Evolutionary conservation across 30 jellyfish, hydroid and myxozoan species (phyloP), one percentile per base, ranked within the genome.

Genomic region (Morbakka virulenta): DNA sequence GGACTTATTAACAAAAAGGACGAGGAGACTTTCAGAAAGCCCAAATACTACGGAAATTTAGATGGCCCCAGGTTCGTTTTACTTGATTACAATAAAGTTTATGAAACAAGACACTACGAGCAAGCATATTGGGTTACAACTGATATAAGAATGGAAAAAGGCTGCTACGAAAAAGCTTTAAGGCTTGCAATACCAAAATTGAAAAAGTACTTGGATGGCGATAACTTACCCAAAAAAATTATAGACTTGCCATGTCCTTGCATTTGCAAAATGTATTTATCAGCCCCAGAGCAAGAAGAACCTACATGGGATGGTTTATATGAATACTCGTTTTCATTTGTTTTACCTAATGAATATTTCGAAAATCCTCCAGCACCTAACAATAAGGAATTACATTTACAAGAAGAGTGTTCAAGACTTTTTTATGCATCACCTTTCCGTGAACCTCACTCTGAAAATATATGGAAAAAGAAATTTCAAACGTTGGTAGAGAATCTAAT

Each of bases 81-180:
- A 12, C 89, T 89, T 0, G 97, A 89, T 57, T 89, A 89, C 94
- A 89, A 89, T 79, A 72, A 78, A 1, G 74, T 67, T 23, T 89
- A 89, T 72, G 97, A 93, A 13, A 89, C 94, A 23, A 52, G 95
- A 31, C 84, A 77, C 26, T 89, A 76, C 62, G 82, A 77, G 29
- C 36, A 41, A 9, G 65, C 83, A 17, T 52, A 69, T 27, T 89
- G 96, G 96, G 83, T 89, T 34, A 82, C 97, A 24, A 89, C 81
- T 35, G 71, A 36, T 13, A 57, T 72, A 27, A 35, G 49, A n/a
- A 47, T 3, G 0, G 70, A 57, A 2, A 11, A 35, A 2, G 89
- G 79, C 27, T 21, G 35, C 29, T 83, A 81, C 2, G 66, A 78
- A 23, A 32, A 64, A 28, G 47, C 75, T 25, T 36, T 61, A 62